Percentiles rank a stretch among this genome's conserved stretches.
Evolutionary conservation across 2,888 invertebrate species (phyloP).

Genomic region (Drosophila borealis): DNA sequence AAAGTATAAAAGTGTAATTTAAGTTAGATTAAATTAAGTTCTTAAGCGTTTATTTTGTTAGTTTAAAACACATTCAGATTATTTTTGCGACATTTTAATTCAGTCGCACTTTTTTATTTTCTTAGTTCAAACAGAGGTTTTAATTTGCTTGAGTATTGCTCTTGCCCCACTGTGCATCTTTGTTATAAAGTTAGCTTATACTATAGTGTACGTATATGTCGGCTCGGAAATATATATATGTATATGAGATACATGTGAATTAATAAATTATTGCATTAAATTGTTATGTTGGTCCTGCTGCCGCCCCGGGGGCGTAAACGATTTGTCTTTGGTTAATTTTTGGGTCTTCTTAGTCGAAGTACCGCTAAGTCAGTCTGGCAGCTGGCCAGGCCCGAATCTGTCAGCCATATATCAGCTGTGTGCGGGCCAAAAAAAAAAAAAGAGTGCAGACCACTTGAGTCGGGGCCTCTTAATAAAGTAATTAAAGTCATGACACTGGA

Average conservation of each 20-base stretch:
- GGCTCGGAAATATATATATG: background rate
- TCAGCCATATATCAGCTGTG: slow-evolving; percentile 42
- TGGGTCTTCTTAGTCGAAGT: slow-evolving; percentile 61
- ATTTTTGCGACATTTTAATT: no score
- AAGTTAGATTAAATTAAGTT: no score
- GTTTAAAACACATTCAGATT: no score
- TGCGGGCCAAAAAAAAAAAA: slow-evolving; percentile 30
- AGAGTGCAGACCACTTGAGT: slow-evolving; percentile 45
- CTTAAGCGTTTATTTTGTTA: no score
- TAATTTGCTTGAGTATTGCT: no score
- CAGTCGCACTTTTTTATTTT: no score
- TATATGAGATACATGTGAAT: slow-evolving; percentile 2
- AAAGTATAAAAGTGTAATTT: no score
- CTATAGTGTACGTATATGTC: slow-evolving; percentile 6
- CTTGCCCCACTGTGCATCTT: slow-evolving; percentile 5
- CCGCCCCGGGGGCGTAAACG: slow-evolving; percentile 64
- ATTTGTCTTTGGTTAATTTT: slow-evolving; percentile 78
- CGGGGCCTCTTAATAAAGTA: slow-evolving; percentile 73
- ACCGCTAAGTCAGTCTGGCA: slow-evolving; percentile 64
- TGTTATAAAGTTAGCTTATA: slow-evolving; percentile 4
- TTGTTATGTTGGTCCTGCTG: slow-evolving; percentile 59
- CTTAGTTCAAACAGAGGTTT: no score
- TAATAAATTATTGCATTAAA: slow-evolving; percentile 63
- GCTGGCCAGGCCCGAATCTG: slow-evolving; percentile 27
- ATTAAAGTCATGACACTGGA: slow-evolving; percentile 78